phyloP scores from a whole-genome alignment of 1,140 invertebrate genomes.

The Phocides pigmalion region DNA sequence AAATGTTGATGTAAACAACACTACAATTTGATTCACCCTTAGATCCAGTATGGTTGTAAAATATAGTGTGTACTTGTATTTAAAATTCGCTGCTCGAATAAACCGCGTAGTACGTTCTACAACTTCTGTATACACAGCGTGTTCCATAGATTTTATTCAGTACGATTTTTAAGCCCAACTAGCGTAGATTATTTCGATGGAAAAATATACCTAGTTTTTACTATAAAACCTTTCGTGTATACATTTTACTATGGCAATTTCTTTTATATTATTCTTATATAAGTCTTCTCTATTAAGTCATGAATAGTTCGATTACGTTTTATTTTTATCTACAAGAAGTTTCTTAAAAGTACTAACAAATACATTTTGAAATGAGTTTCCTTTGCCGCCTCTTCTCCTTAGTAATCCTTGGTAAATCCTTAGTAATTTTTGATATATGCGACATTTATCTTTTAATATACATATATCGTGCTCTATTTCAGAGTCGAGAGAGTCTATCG shows the following conservation, averaged over 20 bases:
- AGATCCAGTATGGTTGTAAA: no score
- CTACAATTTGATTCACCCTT: not conserved
- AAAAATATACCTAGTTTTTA: slow-evolving; percentile 13
- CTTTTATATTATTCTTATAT: no score
- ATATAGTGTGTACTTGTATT: not conserved
- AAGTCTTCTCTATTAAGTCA: no score
- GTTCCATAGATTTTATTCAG: slow-evolving; percentile 14
- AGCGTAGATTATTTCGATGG: slow-evolving; percentile 13
- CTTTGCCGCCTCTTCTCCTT: no score
- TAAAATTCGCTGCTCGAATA: not conserved
- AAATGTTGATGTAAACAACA: no score
- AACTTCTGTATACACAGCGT: not conserved
- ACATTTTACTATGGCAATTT: slow-evolving; percentile 4
- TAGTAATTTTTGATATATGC: no score
- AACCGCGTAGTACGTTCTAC: not conserved
- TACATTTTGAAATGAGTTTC: no score
- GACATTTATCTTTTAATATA: no score
- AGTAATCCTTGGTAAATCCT: no score
- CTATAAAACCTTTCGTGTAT: slow-evolving; percentile 16
- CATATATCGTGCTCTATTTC: slow-evolving; percentile 39
- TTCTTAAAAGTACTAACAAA: no score
- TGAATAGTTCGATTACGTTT: no score
- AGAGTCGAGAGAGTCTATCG: slow-evolving; percentile 81
- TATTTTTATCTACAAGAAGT: no score
- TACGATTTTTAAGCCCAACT: slow-evolving; percentile 4